Percentiles rank a stretch among this genome's conserved stretches.
Conservation (phyloP, 2,113 vertebrate species). For the Myrmecobius fasciatus region DNA sequence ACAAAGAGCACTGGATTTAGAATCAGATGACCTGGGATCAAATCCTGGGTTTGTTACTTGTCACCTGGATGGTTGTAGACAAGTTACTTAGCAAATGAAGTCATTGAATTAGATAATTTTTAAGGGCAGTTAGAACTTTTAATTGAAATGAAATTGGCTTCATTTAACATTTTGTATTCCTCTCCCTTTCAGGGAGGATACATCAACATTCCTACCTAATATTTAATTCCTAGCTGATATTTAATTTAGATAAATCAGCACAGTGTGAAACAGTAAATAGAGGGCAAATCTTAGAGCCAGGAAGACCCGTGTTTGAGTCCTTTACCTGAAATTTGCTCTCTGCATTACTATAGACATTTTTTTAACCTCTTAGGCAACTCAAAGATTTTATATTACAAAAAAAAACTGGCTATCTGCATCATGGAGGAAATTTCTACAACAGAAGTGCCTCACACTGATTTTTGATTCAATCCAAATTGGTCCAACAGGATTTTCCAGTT, state of each 20-base stretch:
- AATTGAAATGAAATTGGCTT: not conserved
- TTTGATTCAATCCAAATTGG: conserved; percentile 42
- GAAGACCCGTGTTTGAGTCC: not conserved
- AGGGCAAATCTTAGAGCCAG: not conserved
- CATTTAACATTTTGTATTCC: not conserved
- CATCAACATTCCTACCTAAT: not conserved
- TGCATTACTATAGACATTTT: not conserved
- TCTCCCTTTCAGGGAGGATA: not conserved
- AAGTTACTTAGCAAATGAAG: not conserved
- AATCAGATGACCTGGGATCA: not conserved
- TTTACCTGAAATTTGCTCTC: not conserved
- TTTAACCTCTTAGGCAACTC: not conserved
- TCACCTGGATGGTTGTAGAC: not conserved
- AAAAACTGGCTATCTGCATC: not conserved
- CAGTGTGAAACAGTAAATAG: not conserved
- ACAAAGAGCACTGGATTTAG: not conserved
- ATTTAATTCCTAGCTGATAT: not conserved
- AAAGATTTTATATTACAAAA: not conserved
- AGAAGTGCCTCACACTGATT: not conserved
- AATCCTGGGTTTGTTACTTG: not conserved
- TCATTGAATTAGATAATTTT: not conserved
- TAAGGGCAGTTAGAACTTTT: not conserved
- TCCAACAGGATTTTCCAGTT: conserved; percentile 17
- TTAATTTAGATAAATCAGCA: not conserved
- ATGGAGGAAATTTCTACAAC: not conserved